Evolutionary conservation across 2,888 invertebrate species (phyloP), one percentile per base, ranked within the genome.

Genomic region (Megaustenia siamemsis): DNA sequence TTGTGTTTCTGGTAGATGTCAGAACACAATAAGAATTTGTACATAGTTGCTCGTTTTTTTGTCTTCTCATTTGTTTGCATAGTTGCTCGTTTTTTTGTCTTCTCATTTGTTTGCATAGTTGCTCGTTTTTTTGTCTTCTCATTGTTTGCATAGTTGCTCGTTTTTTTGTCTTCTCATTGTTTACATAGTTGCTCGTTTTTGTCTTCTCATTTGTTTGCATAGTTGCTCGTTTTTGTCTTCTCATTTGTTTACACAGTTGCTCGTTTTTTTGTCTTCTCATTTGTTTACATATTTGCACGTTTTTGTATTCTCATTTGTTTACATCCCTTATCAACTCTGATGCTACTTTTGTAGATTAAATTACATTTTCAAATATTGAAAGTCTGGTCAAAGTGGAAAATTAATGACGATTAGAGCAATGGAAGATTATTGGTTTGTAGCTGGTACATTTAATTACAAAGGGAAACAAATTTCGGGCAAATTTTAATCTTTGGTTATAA

Each of bases 41-140:
- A n/a, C n/a, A n/a, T n/a, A n/a, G n/a, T n/a, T n/a, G n/a, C n/a
- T n/a, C n/a, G n/a, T n/a, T n/a, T n/a, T n/a, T n/a, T n/a, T n/a
- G n/a, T n/a, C n/a, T 80, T 45, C 28, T n/a, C 43, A 28, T 80
- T 43, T n/a, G 21, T 66, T 32, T 45, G 49, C 66, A 28, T 80
- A 43, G 43, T 80, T 49, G 66, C 68, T 45, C 49, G 66, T 49
- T 68, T 66, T 45, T 66, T 43, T 18, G 49, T 80, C 49, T 45
- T 32, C 24, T 40, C 45, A 15, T 43, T 24, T 45, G n/a, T 75
- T 24, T 75, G n/a, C 32, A 45, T 68, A 43, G 40, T 45, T 45
- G 49, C 45, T 68, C n/a, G 15, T 45, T 32, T 68, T 68, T 45
- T 24, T 40, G 15, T 60, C 43, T 28, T 28, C 66, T 28, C 68